Base-by-base conservation (phyloP, 2,797 vertebrate genomes). In the Selene dorsalis region DNA sequence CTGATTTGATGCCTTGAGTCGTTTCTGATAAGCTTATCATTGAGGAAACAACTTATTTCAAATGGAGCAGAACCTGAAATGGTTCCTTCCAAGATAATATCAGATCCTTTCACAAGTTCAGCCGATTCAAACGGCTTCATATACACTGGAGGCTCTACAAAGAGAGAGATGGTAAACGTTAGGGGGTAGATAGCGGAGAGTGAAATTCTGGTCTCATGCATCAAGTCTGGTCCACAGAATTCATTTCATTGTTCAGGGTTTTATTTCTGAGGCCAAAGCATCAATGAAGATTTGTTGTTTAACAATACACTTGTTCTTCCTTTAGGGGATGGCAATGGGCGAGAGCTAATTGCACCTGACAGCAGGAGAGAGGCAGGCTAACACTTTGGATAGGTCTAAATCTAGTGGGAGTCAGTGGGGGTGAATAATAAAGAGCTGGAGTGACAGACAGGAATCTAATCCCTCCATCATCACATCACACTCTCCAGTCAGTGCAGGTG, bases 101-200 rank as follows among this genome's bases (percentile, higher is more conserved):
- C 94, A 4, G 96, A 95, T 65, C 97, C 97, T 83, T 95, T 97
- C 84, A 97, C 80, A 41, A 96, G 93, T 92, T 98, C 96, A 70
- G 95, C 93, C 20, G 97, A 94, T 76, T 96, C 95, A 88, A 99
- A 95, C 35, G 95, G 90, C 87, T 95, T 96, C 87, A 93, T 91
- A 95, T 98, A 98, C 83, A 93, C 91, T 73, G 97, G 98, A 69
- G 96, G 95, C 63, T 97, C 98, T 99, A 93, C 1, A 91, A 91
- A 57, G 80, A 62, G 83, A 92, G 20, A 89, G 53, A 91, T 12
- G 20, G 26, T 14, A 45, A 6, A 67, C 4, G 30, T 83, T 71
- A 77, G 30, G 14, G 24, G 53, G 17, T 12, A 17, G 14, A 1
- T 10, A 6, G 11, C 62, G 32, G 30, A 17, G 26, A 17, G 24